Conservation (phyloP, 2,113 vertebrate species). For the Theropithecus gelada region DNA sequence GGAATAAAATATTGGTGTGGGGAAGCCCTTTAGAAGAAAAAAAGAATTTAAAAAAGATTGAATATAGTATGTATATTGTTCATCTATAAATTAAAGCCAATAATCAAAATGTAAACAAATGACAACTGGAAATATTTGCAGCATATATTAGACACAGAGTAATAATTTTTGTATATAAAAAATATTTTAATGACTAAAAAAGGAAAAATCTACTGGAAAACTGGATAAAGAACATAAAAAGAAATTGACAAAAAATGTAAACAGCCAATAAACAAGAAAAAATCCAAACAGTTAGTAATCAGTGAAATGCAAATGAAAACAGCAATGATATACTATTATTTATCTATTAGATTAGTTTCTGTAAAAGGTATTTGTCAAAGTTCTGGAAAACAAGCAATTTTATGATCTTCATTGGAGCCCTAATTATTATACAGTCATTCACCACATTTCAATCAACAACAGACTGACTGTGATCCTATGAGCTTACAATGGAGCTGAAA, state of each 20-base stretch:
- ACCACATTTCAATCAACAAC: not conserved
- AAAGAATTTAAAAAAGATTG: not conserved
- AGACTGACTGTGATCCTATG: not conserved
- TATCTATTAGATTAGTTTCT: not conserved
- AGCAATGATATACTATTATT: not conserved
- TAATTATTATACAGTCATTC: not conserved
- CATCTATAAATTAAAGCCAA: constrained; percentile 12
- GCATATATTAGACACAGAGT: not conserved
- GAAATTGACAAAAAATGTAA: constrained; percentile 18
- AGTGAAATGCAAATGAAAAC: constrained; percentile 29
- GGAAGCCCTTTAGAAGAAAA: not conserved
- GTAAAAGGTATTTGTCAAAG: not conserved
- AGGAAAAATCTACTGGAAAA: not conserved
- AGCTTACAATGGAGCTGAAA: not conserved
- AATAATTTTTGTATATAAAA: not conserved
- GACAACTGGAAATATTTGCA: not conserved
- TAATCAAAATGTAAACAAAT: constrained; percentile 31
- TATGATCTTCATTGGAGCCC: not conserved
- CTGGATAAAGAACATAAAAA: not conserved
- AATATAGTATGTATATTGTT: not conserved
- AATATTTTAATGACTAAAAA: not conserved
- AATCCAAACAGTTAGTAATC: not conserved
- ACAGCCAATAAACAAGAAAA: not conserved
- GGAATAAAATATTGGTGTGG: not conserved
- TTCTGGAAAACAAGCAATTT: not conserved